phyloP scores from a whole-genome alignment of 2,113 vertebrate species.

The Eolophus roseicapilla region DNA sequence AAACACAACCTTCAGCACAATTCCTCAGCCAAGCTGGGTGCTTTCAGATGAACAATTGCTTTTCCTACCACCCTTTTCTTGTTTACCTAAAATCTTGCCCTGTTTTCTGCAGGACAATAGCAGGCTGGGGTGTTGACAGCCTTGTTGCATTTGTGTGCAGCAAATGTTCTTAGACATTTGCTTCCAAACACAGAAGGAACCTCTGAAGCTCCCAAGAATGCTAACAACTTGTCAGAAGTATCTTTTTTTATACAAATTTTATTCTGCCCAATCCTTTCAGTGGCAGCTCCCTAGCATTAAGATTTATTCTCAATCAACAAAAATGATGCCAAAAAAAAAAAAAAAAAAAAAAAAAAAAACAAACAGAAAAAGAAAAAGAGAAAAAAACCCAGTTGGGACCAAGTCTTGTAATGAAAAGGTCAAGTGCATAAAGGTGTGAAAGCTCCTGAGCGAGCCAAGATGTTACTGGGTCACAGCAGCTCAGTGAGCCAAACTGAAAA shows the following conservation, averaged over 20 bases:
- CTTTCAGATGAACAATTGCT: not conserved
- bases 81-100: not conserved
- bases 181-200: not conserved
- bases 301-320: not conserved
- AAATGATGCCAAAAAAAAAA: too few relatives aligned
- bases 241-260: not conserved
- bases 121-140: not conserved
- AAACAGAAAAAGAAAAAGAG: too few relatives aligned
- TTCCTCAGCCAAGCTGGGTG: not conserved
- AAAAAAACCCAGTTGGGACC: not conserved
- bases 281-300: not conserved
- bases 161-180: not conserved
- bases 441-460: constrained; percentile 5
- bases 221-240: not conserved
- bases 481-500: not conserved
- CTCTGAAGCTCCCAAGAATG: not conserved
- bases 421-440: constrained; percentile 27
- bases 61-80: not conserved
- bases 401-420: not conserved
- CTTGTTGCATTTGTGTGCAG: not conserved
- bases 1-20: not conserved
- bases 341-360: too few relatives aligned
- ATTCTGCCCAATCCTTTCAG: not conserved
- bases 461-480: not conserved
- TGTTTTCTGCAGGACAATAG: not conserved